A percentile compares a stretch with the other conserved stretches of the same genome.
These are phyloP conservation scores for Siphlonurus alternatus DNA, from an alignment of 2,888 invertebrate genomes.

Conservation along the genomic window DNA sequence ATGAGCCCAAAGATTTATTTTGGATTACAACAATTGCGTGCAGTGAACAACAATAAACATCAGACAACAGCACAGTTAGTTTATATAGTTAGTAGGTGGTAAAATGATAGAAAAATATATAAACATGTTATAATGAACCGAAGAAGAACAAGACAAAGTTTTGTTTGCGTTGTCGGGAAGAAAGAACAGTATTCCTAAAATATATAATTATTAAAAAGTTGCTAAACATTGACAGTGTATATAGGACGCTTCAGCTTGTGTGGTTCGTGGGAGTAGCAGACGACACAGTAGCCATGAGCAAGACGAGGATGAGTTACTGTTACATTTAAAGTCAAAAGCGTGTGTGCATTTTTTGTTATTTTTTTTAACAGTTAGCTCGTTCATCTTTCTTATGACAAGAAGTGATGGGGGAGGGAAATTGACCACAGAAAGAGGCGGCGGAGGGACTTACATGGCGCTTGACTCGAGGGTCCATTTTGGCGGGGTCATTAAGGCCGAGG, in stretches of 20 bases:
- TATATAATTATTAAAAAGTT: no score
- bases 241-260: constrained; percentile 2
- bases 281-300: neutral
- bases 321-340: neutral
- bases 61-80: neutral
- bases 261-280: neutral
- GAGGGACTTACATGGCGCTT: constrained; percentile 10
- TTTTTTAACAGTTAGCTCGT: neutral
- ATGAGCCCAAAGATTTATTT: neutral
- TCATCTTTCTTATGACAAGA: neutral
- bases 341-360: no score
- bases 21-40: neutral
- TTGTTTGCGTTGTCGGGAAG: neutral
- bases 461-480: constrained; percentile 1
- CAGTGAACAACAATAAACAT: neutral
- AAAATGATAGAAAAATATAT: neutral
- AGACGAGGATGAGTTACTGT: neutral
- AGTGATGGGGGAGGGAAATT: neutral
- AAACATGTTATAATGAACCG: neutral
- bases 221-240: neutral
- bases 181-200: neutral
- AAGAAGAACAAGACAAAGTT: neutral
- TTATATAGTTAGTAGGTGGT: neutral
- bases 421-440: neutral
- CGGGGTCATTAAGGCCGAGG: constrained; percentile 2